Conservation (phyloP, 64 coral and sea anemone species). For the Actinia tenebrosa region DNA sequence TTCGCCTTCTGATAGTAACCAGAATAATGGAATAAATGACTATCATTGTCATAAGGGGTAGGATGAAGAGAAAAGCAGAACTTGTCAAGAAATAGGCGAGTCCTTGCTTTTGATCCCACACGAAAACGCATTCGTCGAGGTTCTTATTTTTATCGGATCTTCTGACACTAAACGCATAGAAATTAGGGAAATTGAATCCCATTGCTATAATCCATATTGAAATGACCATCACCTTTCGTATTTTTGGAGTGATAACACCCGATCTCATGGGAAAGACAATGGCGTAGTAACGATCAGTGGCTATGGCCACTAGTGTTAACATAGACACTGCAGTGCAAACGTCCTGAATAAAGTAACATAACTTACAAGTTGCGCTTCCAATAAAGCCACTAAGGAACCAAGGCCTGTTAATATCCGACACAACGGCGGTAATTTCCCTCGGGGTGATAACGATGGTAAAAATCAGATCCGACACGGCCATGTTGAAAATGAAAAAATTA, state of each 20-base stretch:
- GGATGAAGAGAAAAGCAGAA: background rate
- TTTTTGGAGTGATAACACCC: conserved; percentile 5
- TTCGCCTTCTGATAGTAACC: background rate
- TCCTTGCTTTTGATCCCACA: background rate
- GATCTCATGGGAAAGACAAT: conserved; percentile 39
- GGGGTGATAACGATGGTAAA: conserved; percentile 8
- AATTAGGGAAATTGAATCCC: background rate
- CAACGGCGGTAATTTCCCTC: background rate
- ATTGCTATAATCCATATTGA: conserved; percentile 34
- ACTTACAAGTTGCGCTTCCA: conserved; percentile 24
- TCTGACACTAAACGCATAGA: conserved; percentile 6
- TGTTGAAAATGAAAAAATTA: conserved; percentile 40
- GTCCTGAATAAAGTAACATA: conserved; percentile 4
- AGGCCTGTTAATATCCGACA: background rate
- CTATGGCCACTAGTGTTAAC: conserved; percentile 39
- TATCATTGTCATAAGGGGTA: background rate
- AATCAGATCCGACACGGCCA: conserved; percentile 30
- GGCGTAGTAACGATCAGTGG: conserved; percentile 45
- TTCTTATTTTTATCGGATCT: background rate
- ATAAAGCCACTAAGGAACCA: conserved; percentile 19
- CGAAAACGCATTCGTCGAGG: background rate
- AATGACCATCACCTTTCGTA: conserved; percentile 11
- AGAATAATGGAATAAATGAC: conserved; percentile 1
- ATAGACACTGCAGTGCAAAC: conserved; percentile 23
- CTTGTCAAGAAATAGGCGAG: background rate